phyloP scores from a whole-genome alignment of 2,113 vertebrate genomes.

The Lagenorhynchus albirostris region DNA sequence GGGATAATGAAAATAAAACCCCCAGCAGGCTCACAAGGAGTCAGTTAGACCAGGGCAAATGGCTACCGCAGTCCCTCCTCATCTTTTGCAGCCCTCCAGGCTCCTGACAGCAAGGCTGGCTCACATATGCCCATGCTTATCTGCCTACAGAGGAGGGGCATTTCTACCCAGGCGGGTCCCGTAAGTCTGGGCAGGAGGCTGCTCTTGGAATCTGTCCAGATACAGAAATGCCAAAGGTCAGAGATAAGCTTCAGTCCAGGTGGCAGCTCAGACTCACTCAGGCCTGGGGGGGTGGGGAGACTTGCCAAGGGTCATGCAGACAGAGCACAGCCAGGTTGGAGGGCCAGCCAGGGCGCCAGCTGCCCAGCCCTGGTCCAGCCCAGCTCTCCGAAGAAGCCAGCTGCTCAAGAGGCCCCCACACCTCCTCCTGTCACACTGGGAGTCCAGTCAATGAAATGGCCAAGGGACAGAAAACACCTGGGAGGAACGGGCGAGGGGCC shows the following conservation, averaged over 20 bases:
- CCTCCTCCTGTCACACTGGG: not conserved
- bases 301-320: not conserved
- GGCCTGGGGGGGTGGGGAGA: not conserved
- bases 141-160: not conserved
- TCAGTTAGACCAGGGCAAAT: not conserved
- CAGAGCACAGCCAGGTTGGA: not conserved
- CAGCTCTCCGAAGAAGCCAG: not conserved
- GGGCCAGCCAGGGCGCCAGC: not conserved
- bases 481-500: not conserved
- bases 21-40: not conserved
- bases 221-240: not conserved
- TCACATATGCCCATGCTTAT: not conserved
- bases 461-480: not conserved
- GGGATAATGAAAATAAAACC: not conserved
- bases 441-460: not conserved
- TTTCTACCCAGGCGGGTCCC: not conserved
- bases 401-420: rapidly evolving
- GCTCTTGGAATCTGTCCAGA: not conserved
- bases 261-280: not conserved
- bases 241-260: conserved; percentile 32
- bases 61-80: not conserved
- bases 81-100: not conserved
- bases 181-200: not conserved
- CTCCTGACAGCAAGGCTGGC: not conserved
- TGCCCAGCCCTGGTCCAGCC: not conserved